Percentiles rank a stretch among this genome's conserved stretches.
Conservation (phyloP, 2,888 invertebrate species). For the Eristalis tenax region DNA sequence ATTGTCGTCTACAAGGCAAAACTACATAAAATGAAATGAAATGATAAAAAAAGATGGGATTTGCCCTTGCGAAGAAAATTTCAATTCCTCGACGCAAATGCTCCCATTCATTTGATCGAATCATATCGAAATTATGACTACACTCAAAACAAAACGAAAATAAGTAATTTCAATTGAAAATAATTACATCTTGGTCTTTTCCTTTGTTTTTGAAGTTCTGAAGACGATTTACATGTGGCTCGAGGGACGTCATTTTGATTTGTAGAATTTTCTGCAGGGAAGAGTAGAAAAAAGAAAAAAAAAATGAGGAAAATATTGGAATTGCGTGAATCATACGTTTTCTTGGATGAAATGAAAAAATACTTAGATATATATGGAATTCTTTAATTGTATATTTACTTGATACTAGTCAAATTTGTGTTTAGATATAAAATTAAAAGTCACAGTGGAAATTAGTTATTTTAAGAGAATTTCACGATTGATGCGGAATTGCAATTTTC, state of each 20-base stretch:
- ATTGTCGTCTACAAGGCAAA: neutral
- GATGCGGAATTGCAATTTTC: constrained; percentile 71
- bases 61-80: constrained; percentile 53
- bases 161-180: constrained; percentile 45
- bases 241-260: constrained; percentile 77
- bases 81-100: constrained; percentile 35
- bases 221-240: constrained; percentile 87
- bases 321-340: constrained; percentile 64
- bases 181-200: constrained; percentile 98
- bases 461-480: constrained; percentile 67
- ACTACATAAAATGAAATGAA: constrained; percentile 19
- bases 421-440: constrained; percentile 57
- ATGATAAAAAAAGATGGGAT: constrained; percentile 21
- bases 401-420: constrained; percentile 46
- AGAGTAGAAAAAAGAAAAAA: constrained; percentile 23
- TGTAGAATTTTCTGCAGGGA: constrained; percentile 68
- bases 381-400: constrained; percentile 49
- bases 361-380: neutral
- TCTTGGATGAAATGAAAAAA: neutral
- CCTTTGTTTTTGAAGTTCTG: constrained; percentile 99
- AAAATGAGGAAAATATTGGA: constrained; percentile 58
- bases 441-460: constrained; percentile 52
- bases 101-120: constrained; percentile 19
- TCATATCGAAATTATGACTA: constrained; percentile 6
- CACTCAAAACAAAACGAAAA: constrained; percentile 23